Evolutionary conservation across 1,140 invertebrate genomes (phyloP).

Genomic region (Drosophila parvula): DNA sequence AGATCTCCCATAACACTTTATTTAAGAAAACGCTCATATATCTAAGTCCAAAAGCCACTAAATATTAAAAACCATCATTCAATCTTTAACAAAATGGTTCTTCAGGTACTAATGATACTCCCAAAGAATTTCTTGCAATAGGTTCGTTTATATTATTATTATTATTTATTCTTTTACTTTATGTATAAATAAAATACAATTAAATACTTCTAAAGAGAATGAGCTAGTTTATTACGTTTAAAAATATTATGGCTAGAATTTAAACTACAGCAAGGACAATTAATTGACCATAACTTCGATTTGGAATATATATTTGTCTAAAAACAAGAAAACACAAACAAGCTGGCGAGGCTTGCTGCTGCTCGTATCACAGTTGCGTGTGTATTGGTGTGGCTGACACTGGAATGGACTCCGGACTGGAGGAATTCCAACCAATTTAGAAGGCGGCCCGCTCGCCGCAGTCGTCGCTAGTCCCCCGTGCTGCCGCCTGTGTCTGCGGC

Average conservation of each 20-base stretch:
- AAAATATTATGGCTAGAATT: conserved; percentile 16
- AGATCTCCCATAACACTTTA: background rate
- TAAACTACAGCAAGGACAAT: conserved; percentile 19
- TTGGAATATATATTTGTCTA: conserved; percentile 57
- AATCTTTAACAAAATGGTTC: background rate
- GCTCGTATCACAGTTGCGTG: conserved; percentile 76
- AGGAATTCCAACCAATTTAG: conserved; percentile 23
- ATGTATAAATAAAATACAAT: conserved; percentile 7
- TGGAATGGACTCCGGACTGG: conserved; percentile 42
- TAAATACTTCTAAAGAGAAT: conserved; percentile 4
- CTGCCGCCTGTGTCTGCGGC: conserved; percentile 16
- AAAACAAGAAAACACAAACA: conserved; percentile 36
- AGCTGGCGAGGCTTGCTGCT: conserved; percentile 54
- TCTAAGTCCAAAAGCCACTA: too few relatives aligned
- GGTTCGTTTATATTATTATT: too few relatives aligned
- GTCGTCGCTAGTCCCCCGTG: conserved; percentile 9
- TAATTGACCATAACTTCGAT: conserved; percentile 37
- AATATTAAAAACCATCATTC: background rate
- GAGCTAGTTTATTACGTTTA: conserved; percentile 57
- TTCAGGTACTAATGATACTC: background rate
- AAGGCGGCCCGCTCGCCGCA: conserved; percentile 48
- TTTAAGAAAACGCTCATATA: too few relatives aligned
- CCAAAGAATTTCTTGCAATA: background rate
- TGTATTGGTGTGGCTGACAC: conserved; percentile 42
- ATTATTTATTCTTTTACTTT: background rate